Percentiles rank a stretch among this genome's conserved stretches.
Conservation (phyloP, 2,113 vertebrate species). For the Fregetta grallaria region DNA sequence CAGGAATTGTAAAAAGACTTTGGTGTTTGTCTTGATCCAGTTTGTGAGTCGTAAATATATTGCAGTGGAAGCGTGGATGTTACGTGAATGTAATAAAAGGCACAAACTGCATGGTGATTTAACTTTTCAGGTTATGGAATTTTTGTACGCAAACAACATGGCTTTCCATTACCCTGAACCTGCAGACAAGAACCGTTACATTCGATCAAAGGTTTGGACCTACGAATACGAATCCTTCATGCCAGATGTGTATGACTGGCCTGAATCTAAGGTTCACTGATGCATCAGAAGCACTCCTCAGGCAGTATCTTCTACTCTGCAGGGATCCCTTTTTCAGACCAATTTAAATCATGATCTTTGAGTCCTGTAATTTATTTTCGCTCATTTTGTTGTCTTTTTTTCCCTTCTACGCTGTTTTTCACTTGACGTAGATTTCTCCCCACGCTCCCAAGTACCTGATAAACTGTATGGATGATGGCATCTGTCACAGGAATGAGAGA, state of each 20-base stretch:
- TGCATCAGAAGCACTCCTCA: neutral
- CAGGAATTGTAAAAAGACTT: fast-evolving
- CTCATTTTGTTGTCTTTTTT: neutral
- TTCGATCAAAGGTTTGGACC: constrained; percentile 86
- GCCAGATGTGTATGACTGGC: constrained; percentile 93
- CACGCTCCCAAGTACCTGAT: neutral
- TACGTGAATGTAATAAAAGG: neutral
- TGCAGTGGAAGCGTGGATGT: neutral
- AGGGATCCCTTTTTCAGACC: constrained; percentile 48
- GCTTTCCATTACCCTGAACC: constrained; percentile 96
- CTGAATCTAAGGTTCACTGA: constrained; percentile 75
- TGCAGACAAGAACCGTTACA: constrained; percentile 81
- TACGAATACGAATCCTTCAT: constrained; percentile 91
- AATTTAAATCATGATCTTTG: neutral
- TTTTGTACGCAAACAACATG: constrained; percentile 91
- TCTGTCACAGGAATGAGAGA: neutral
- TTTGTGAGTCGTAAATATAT: neutral
- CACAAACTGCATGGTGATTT: neutral
- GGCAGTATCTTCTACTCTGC: constrained; percentile 14
- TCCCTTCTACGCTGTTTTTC: neutral
- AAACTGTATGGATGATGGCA: neutral
- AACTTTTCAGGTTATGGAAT: constrained; percentile 85
- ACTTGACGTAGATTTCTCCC: neutral
- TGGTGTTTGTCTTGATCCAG: neutral
- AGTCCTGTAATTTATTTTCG: constrained; percentile 32